These are phyloP conservation scores for Hiodon alosoides DNA, from an alignment of 2,113 vertebrate species.

Conservation along the genomic window DNA sequence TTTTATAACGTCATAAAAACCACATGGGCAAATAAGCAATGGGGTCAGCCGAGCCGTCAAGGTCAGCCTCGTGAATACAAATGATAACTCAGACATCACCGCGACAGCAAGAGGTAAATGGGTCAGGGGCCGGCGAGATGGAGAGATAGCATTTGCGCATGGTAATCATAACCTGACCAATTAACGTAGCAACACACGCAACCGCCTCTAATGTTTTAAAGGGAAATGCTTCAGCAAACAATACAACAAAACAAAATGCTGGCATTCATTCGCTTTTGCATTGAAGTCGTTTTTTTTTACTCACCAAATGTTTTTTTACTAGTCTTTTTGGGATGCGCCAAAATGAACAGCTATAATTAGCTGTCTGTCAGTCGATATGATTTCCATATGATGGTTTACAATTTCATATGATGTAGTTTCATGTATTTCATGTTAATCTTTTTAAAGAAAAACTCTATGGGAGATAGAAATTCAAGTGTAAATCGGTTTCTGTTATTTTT, in stretches of 20 bases:
- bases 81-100: neutral
- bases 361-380: neutral
- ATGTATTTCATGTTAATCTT: neutral
- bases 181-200: too few species aligned
- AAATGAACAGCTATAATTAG: neutral
- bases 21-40: constrained; percentile 39
- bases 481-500: neutral
- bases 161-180: constrained; percentile 3
- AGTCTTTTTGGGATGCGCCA: too few species aligned
- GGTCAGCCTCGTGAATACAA: constrained; percentile 10
- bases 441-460: neutral
- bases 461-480: neutral
- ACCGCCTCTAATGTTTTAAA: too few species aligned
- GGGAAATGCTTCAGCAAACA: too few species aligned
- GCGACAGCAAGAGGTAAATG: neutral
- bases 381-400: neutral
- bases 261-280: too few species aligned
- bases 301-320: too few species aligned
- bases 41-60: constrained; percentile 18
- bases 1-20: constrained; percentile 40
- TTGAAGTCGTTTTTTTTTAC: too few species aligned
- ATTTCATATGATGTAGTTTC: too few species aligned
- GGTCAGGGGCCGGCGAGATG: neutral
- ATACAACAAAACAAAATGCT: too few species aligned
- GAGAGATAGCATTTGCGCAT: too few species aligned